Conservation (phyloP, 2,113 vertebrate genomes). For the Delphinapterus leucas region DNA sequence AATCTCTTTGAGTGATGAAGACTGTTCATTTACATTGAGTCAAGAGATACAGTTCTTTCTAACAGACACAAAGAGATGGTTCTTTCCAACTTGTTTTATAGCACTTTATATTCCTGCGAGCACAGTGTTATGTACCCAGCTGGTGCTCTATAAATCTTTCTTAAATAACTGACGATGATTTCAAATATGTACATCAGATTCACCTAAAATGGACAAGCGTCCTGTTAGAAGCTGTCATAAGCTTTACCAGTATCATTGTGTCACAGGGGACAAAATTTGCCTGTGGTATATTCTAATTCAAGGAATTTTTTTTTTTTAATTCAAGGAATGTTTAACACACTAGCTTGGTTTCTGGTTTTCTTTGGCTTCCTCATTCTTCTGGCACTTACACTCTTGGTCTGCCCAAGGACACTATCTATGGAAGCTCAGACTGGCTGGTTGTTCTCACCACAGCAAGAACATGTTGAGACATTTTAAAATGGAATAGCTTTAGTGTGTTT, state of each 20-base stretch:
- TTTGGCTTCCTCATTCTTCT: background rate
- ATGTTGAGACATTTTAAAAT: background rate
- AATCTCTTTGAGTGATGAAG: background rate
- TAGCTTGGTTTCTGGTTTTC: background rate
- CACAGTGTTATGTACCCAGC: background rate
- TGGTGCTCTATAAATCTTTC: background rate
- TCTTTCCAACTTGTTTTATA: background rate
- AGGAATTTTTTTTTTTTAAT: background rate
- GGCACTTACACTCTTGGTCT: background rate
- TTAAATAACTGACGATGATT: constrained; percentile 18
- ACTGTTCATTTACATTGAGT: background rate
- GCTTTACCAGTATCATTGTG: background rate
- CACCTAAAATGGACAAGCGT: background rate
- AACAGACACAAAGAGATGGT: background rate
- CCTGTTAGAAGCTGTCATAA: background rate
- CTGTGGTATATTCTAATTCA: background rate
- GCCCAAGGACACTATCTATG: background rate
- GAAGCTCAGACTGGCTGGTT: background rate
- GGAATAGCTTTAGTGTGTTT: background rate
- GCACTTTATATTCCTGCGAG: background rate
- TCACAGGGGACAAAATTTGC: background rate
- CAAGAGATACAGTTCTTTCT: background rate
- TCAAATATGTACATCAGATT: constrained; percentile 12
- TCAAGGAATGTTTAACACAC: background rate
- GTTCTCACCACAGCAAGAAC: background rate